Conservation (phyloP, 2,888 invertebrate species). For the Mythimna ferrago region DNA sequence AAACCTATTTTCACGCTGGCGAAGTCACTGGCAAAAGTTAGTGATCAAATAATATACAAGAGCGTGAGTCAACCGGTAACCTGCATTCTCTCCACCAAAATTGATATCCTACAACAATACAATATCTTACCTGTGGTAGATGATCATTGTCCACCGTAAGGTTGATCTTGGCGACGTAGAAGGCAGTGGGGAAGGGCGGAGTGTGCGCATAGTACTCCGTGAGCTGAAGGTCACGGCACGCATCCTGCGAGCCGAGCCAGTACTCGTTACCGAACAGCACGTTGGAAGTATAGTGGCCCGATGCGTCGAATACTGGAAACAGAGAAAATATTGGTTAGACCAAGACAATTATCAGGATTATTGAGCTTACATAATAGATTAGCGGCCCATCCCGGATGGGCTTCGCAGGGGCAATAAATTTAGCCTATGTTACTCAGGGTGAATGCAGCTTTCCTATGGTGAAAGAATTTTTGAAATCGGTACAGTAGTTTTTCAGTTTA, state of each 20-base stretch:
- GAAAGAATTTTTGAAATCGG: too few relatives aligned
- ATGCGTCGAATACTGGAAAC: slow-evolving; percentile 94
- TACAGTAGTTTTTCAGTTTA: too few relatives aligned
- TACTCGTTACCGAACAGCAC: slow-evolving; percentile 95
- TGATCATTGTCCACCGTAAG: slow-evolving; percentile 89
- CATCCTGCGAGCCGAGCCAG: slow-evolving; percentile 94
- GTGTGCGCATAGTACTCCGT: slow-evolving; percentile 86
- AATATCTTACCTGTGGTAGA: slow-evolving; percentile 86
- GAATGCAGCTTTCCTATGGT: too few relatives aligned
- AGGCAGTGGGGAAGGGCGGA: slow-evolving; percentile 91
- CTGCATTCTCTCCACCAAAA: neutral
- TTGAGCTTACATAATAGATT: too few relatives aligned
- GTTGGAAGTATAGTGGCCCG: slow-evolving; percentile 94
- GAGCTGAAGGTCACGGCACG: slow-evolving; percentile 92
- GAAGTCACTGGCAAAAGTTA: too few relatives aligned
- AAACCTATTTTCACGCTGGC: too few relatives aligned
- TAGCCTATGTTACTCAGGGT: too few relatives aligned
- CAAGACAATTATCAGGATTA: too few relatives aligned
- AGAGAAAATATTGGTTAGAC: slow-evolving; percentile 16
- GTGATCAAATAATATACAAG: too few relatives aligned
- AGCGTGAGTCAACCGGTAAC: too few relatives aligned
- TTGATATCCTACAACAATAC: neutral
- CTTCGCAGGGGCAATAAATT: too few relatives aligned
- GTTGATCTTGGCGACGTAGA: slow-evolving; percentile 92
- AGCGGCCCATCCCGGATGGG: too few relatives aligned